A percentile compares a stretch with the other conserved stretches of the same genome.
Conservation (phyloP, 2,797 vertebrate species). For the Sebastes matsubarae region DNA sequence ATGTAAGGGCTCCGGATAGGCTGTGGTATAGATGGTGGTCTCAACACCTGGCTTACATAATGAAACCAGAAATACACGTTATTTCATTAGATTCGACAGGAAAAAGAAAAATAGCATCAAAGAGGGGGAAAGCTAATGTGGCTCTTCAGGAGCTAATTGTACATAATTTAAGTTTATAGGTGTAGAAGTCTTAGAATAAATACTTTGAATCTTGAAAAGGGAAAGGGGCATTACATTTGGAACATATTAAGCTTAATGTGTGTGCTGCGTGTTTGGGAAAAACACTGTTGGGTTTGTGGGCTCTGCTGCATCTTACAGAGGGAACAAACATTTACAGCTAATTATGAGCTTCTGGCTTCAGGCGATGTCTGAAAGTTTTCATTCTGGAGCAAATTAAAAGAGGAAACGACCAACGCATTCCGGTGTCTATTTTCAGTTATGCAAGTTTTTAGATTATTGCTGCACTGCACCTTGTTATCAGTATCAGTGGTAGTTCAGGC, state of each 20-base stretch:
- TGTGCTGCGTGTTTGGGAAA: conserved; percentile 1
- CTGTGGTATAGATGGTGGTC: conserved; percentile 10
- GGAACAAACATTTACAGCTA: conserved; percentile 25
- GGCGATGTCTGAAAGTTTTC: conserved; percentile 16
- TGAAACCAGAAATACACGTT: conserved; percentile 11
- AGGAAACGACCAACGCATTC: neutral
- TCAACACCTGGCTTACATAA: conserved; percentile 27
- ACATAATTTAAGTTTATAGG: conserved; percentile 40
- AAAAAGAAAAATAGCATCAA: conserved; percentile 37
- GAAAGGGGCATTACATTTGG: conserved; percentile 33
- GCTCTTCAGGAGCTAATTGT: conserved; percentile 6
- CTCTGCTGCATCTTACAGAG: neutral
- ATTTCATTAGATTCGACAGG: conserved; percentile 14
- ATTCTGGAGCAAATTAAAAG: conserved; percentile 14
- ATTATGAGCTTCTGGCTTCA: conserved; percentile 25
- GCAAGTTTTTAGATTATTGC: neutral
- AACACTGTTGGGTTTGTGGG: conserved; percentile 26
- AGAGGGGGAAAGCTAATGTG: neutral
- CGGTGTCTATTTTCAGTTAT: neutral
- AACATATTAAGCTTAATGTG: conserved; percentile 32
- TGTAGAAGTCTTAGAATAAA: conserved; percentile 24
- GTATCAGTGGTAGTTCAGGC: neutral
- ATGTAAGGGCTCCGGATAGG: neutral
- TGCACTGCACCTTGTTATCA: neutral
- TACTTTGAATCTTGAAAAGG: conserved; percentile 11